These are phyloP conservation scores for Meda fulgida DNA, from an alignment of 2,797 vertebrate species.

Conservation along the genomic window DNA sequence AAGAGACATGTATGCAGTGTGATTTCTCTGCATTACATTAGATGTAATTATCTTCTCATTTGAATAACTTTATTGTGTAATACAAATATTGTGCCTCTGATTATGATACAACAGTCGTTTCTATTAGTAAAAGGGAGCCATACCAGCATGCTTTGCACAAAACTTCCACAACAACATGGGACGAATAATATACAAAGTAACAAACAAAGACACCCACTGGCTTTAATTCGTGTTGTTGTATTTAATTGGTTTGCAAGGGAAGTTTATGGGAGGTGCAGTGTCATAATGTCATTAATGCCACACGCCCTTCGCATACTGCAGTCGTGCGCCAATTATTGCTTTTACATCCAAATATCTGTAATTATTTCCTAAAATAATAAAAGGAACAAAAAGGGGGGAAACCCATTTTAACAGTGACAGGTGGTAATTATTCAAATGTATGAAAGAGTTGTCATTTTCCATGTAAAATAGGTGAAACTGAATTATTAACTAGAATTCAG, in stretches of 20 bases:
- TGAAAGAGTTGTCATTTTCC: not conserved
- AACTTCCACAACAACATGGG: not conserved
- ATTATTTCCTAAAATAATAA: conserved; percentile 21
- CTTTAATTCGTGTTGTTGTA: not conserved
- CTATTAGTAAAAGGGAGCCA: not conserved
- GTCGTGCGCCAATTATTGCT: not conserved
- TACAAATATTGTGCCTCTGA: not conserved
- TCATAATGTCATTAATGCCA: conserved; percentile 6
- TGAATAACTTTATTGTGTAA: not conserved
- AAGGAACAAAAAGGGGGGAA: not conserved
- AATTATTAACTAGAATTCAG: not conserved
- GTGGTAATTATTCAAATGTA: conserved; percentile 13
- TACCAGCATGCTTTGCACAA: not conserved
- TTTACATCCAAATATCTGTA: conserved; percentile 22
- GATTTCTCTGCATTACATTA: not conserved
- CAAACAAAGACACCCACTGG: not conserved
- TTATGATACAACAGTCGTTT: not conserved
- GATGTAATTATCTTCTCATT: not conserved
- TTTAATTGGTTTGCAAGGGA: conserved; percentile 26
- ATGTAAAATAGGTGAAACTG: not conserved
- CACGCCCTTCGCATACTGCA: not conserved
- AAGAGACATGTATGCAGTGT: not conserved
- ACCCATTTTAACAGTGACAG: not conserved
- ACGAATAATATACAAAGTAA: conserved; percentile 25
- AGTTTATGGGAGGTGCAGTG: conserved; percentile 1